These are phyloP conservation scores for Sebastes umbrosus DNA, from an alignment of 2,797 vertebrate species.

Conservation along the genomic window DNA sequence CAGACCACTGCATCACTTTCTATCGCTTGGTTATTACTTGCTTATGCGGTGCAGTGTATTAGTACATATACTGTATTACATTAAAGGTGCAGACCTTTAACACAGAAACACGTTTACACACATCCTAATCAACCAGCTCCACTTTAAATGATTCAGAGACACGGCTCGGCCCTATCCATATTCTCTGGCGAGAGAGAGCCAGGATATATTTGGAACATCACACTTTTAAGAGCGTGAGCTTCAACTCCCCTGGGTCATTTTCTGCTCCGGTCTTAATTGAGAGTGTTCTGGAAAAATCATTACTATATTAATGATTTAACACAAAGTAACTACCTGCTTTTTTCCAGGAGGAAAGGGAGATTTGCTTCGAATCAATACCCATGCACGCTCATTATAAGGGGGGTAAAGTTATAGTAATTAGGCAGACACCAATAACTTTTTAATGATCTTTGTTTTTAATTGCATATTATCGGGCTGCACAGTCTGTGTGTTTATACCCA, in stretches of 20 bases:
- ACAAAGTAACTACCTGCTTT: slow-evolving; percentile 87
- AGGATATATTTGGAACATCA: slow-evolving; percentile 81
- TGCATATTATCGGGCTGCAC: slow-evolving; percentile 82
- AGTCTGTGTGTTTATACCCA: slow-evolving; percentile 79
- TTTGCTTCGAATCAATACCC: slow-evolving; percentile 83
- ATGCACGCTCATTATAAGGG: slow-evolving; percentile 85
- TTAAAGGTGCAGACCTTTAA: slow-evolving; percentile 57
- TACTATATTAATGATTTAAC: slow-evolving; percentile 90
- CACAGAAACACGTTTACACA: slow-evolving; percentile 68
- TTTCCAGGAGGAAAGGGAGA: slow-evolving; percentile 85
- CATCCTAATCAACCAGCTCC: slow-evolving; percentile 64
- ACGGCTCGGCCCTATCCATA: slow-evolving; percentile 63
- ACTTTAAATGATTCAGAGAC: slow-evolving; percentile 76
- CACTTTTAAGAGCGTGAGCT: slow-evolving; percentile 81
- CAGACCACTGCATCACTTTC: neutral
- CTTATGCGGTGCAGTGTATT: slow-evolving; percentile 6
- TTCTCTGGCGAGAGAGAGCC: slow-evolving; percentile 62
- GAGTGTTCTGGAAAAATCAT: slow-evolving; percentile 88
- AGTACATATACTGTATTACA: slow-evolving; percentile 42
- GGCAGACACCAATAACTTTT: slow-evolving; percentile 86
- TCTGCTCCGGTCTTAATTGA: slow-evolving; percentile 86
- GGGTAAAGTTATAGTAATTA: slow-evolving; percentile 88
- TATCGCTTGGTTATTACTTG: neutral
- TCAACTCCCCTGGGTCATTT: slow-evolving; percentile 82
- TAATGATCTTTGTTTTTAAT: slow-evolving; percentile 88